Percentiles rank a stretch among this genome's conserved stretches.
phyloP scores from a whole-genome alignment of 2,113 vertebrate species.

The Phaetusa simplex region DNA sequence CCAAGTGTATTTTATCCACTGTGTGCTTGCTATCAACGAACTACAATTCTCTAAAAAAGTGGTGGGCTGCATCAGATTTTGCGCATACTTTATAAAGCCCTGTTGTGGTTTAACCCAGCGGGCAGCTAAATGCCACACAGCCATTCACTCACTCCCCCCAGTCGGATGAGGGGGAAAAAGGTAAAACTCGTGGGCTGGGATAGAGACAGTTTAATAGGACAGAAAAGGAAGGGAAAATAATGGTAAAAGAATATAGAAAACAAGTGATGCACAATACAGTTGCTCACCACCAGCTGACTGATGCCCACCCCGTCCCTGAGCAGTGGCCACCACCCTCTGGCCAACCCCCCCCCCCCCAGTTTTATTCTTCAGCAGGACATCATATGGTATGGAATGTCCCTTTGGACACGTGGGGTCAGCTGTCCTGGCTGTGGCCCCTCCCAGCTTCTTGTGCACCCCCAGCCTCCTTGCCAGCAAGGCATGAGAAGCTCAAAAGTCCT shows the following conservation, averaged over 20 bases:
- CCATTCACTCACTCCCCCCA: neutral
- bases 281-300: neutral
- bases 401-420: neutral
- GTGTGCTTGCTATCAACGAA: neutral
- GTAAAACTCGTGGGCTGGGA: neutral
- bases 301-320: neutral
- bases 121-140: neutral
- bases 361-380: neutral
- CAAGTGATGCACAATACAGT: neutral
- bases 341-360: neutral
- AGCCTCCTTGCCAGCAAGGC: neutral
- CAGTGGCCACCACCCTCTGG: neutral
- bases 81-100: neutral
- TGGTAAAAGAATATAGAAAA: neutral
- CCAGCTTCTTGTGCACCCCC: neutral
- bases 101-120: neutral
- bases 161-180: neutral
- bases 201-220: neutral
- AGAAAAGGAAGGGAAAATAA: neutral
- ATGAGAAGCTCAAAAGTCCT: neutral
- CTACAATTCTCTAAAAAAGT: neutral
- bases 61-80: neutral
- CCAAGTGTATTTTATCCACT: neutral
- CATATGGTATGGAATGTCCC: neutral
- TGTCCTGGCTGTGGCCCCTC: neutral